phyloP scores from a whole-genome alignment of 1,140 invertebrate species.

The Bombus balteatus region DNA sequence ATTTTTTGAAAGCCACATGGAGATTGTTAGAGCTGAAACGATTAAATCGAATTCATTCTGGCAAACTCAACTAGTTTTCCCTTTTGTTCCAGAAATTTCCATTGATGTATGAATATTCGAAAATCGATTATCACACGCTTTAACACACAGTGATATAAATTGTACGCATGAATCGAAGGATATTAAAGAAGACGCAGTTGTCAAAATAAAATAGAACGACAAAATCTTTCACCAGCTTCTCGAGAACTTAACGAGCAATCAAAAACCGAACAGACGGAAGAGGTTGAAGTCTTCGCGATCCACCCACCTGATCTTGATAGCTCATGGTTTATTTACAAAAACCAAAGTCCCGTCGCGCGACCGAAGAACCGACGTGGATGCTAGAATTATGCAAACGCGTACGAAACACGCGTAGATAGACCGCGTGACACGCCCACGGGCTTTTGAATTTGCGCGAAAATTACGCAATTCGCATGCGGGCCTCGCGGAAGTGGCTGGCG shows the following conservation, averaged over 20 bases:
- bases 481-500: constrained; percentile 27
- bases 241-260: not conserved
- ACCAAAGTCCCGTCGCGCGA: not conserved
- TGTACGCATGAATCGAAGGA: too few species aligned
- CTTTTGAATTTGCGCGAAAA: constrained; percentile 42
- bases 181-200: too few species aligned
- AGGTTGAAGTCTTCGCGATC: not conserved
- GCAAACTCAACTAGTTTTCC: too few species aligned
- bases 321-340: constrained; percentile 15
- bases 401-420: constrained; percentile 11
- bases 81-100: too few species aligned
- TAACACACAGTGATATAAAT: too few species aligned
- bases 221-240: too few species aligned
- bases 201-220: not conserved
- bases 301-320: not conserved
- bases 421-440: constrained; percentile 2
- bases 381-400: constrained; percentile 57
- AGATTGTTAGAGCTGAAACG: too few species aligned
- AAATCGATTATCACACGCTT: too few species aligned
- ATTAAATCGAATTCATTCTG: too few species aligned
- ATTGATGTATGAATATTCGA: too few species aligned
- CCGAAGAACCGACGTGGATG: not conserved
- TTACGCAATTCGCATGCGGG: constrained; percentile 60
- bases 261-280: not conserved
- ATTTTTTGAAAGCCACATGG: too few species aligned